Percentiles rank a stretch among this genome's conserved stretches.
These are phyloP conservation scores for Spongilla lacustris DNA, from an alignment of 37 sponge, comb jelly and placozoan genomes.

Conservation along the genomic window DNA sequence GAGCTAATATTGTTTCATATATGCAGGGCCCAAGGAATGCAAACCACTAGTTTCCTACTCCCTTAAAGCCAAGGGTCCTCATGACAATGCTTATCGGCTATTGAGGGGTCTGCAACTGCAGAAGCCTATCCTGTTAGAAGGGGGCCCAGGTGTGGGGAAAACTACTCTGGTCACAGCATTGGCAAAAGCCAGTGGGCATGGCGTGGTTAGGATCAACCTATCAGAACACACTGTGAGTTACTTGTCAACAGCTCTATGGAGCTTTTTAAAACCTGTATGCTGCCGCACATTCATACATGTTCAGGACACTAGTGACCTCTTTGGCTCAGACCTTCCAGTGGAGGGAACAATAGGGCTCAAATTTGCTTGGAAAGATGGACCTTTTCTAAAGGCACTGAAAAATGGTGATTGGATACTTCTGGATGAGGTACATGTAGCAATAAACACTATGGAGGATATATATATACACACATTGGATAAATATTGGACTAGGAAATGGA, in stretches of 20 bases:
- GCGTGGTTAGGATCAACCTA: constrained; percentile 87
- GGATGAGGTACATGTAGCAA: constrained; percentile 75
- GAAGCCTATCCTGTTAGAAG: constrained; percentile 92
- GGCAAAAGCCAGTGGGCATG: constrained; percentile 81
- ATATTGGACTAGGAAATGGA: no score
- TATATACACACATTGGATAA: no score
- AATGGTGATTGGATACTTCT: constrained; percentile 91
- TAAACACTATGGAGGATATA: no score
- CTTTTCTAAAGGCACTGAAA: constrained; percentile 91
- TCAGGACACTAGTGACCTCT: constrained; percentile 94
- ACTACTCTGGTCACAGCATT: constrained; percentile 91
- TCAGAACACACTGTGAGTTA: constrained; percentile 95
- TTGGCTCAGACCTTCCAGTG: constrained; percentile 95
- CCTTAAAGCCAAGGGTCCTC: constrained; percentile 68
- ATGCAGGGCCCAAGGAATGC: constrained; percentile 22
- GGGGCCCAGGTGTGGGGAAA: constrained; percentile 97
- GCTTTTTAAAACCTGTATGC: neutral
- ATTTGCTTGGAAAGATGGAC: constrained; percentile 98
- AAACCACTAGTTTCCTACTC: constrained; percentile 23
- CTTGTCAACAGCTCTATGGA: constrained; percentile 2
- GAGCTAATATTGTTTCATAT: neutral
- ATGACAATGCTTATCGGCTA: constrained; percentile 73
- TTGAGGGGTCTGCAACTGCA: constrained; percentile 89
- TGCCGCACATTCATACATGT: no score
- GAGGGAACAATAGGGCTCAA: constrained; percentile 72